A percentile compares a stretch with the other conserved stretches of the same genome.
Conservation (phyloP, 2,113 vertebrate genomes). For the Aegotheles bennettii region DNA sequence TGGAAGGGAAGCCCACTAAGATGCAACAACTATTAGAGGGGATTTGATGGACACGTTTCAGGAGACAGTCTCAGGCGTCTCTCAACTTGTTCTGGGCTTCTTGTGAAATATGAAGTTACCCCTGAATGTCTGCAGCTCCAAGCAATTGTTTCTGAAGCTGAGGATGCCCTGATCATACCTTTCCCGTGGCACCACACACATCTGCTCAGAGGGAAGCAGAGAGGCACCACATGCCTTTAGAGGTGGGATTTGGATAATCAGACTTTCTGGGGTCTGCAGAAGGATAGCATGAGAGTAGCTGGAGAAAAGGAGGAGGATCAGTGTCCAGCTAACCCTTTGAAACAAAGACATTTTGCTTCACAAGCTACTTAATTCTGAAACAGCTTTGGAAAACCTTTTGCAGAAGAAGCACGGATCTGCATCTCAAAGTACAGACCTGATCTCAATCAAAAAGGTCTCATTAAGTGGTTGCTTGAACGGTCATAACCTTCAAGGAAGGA, state of each 20-base stretch:
- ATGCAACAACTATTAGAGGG: background rate
- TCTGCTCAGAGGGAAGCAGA: background rate
- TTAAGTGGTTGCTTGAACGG: background rate
- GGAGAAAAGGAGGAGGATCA: background rate
- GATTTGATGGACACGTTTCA: background rate
- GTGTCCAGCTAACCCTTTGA: background rate
- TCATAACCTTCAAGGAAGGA: background rate
- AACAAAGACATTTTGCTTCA: background rate
- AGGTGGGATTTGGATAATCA: background rate
- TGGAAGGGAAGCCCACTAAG: background rate
- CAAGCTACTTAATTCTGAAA: background rate
- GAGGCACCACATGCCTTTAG: fast-evolving
- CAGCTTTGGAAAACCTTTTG: background rate
- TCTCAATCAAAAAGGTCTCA: background rate
- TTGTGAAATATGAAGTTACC: background rate
- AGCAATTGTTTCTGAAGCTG: background rate
- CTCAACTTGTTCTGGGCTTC: background rate
- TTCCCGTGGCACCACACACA: background rate
- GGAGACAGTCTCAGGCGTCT: background rate
- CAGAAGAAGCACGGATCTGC: background rate
- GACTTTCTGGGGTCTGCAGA: background rate
- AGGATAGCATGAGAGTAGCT: background rate
- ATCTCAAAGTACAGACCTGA: background rate
- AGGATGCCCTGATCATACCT: background rate
- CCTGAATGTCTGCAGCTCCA: background rate